A percentile compares a stretch with the other conserved stretches of the same genome.
These are phyloP conservation scores for Lutjanus argentimaculatus DNA, from an alignment of 2,797 vertebrate genomes.

Conservation along the genomic window DNA sequence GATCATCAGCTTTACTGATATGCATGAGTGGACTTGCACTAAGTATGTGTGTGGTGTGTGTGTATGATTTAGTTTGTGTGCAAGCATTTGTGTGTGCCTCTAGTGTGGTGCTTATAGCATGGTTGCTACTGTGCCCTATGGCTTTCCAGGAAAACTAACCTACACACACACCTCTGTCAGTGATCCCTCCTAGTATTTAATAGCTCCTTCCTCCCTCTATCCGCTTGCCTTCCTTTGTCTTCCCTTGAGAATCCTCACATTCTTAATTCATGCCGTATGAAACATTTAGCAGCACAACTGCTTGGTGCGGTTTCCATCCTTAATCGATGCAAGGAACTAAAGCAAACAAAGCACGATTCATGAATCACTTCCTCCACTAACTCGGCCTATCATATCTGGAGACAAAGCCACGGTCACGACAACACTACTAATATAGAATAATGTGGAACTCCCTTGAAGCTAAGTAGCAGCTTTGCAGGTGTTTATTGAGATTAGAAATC, in stretches of 20 bases:
- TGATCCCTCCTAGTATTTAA: constrained; percentile 29
- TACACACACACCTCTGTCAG: constrained; percentile 19
- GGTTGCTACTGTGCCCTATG: constrained; percentile 15
- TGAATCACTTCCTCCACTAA: constrained; percentile 46
- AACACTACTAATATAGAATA: constrained; percentile 57
- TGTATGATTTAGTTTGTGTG: constrained; percentile 32
- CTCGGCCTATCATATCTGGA: constrained; percentile 42
- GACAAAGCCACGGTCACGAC: constrained; percentile 52
- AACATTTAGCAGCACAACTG: constrained; percentile 69
- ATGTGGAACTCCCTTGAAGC: constrained; percentile 66
- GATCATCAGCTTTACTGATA: constrained; percentile 75
- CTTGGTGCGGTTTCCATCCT: constrained; percentile 44
- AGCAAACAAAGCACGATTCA: constrained; percentile 59
- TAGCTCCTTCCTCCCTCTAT: constrained; percentile 29
- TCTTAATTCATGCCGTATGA: constrained; percentile 68
- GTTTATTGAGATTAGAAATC: constrained; percentile 74
- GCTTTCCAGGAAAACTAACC: constrained; percentile 49
- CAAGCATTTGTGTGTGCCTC: constrained; percentile 31
- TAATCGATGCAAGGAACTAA: constrained; percentile 59
- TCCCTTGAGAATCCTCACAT: constrained; percentile 50
- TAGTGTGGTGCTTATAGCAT: constrained; percentile 20
- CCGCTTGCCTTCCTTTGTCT: constrained; percentile 30
- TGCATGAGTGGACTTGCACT: constrained; percentile 67
- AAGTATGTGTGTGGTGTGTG: constrained; percentile 13
- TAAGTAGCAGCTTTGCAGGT: constrained; percentile 69